Evolutionary conservation across 1,140 invertebrate species (phyloP).

Genomic region (Pentalonia nigronervosa): DNA sequence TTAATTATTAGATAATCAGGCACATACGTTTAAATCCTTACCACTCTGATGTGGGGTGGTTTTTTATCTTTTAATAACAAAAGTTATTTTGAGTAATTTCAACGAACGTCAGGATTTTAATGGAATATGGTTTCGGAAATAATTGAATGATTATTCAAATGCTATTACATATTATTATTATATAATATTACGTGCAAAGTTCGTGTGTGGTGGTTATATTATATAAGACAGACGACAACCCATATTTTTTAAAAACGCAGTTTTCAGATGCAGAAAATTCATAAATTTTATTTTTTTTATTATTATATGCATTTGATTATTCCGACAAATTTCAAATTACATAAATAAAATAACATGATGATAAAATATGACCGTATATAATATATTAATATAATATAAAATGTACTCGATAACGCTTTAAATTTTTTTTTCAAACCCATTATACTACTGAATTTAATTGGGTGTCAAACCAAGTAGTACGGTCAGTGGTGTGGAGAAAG

Average conservation of each 20-base stretch:
- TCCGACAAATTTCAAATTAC: background rate
- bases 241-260: background rate
- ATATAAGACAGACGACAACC: background rate
- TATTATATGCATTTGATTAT: background rate
- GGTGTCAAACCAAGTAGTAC: too few species aligned
- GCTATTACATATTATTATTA: background rate
- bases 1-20: background rate
- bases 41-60: background rate
- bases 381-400: too few species aligned
- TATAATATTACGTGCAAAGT: background rate
- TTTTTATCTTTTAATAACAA: conserved; percentile 9
- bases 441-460: too few species aligned
- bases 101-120: background rate
- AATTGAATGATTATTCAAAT: background rate
- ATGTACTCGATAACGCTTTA: too few species aligned
- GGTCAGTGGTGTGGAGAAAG: too few species aligned
- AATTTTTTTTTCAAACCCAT: too few species aligned
- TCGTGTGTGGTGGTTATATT: background rate
- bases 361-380: too few species aligned
- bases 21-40: background rate
- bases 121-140: background rate
- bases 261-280: background rate
- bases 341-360: too few species aligned
- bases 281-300: background rate
- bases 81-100: background rate